phyloP scores from a whole-genome alignment of 35 echinoderm and acorn worm genomes.

The Diadema setosum region DNA sequence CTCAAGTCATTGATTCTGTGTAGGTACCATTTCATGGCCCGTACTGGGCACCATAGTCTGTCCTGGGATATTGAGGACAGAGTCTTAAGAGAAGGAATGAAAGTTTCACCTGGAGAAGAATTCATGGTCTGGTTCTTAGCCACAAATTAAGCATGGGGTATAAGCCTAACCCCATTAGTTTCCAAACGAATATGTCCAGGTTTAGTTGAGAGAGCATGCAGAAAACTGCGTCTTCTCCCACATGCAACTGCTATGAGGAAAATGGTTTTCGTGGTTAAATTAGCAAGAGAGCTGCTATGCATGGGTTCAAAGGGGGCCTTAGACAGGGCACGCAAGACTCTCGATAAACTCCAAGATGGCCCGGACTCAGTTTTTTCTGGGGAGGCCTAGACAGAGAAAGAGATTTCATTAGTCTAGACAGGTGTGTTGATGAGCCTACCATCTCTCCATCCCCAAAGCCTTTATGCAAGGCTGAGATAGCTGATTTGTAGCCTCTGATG shows the following conservation, averaged over 20 bases:
- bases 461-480: slow-evolving; percentile 22
- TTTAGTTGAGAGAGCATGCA: not conserved
- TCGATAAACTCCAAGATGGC: not conserved
- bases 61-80: not conserved
- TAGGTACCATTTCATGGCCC: slow-evolving; percentile 3
- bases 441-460: slow-evolving; percentile 22
- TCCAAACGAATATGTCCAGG: not conserved
- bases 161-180: not conserved
- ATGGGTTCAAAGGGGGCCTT: not conserved
- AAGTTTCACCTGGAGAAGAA: not conserved
- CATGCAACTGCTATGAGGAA: not conserved
- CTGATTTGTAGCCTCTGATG: slow-evolving; percentile 33
- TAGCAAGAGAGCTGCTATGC: not conserved
- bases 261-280: not conserved
- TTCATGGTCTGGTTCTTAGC: not conserved
- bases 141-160: not conserved
- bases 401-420: too few species aligned
- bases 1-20: not conserved
- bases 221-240: not conserved
- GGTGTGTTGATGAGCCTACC: not conserved
- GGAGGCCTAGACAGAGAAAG: not conserved
- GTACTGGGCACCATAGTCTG: not conserved
- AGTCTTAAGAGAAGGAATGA: not conserved
- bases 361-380: not conserved
- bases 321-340: not conserved